Conservation (phyloP, 2,797 vertebrate genomes). For the Argentina silus region DNA sequence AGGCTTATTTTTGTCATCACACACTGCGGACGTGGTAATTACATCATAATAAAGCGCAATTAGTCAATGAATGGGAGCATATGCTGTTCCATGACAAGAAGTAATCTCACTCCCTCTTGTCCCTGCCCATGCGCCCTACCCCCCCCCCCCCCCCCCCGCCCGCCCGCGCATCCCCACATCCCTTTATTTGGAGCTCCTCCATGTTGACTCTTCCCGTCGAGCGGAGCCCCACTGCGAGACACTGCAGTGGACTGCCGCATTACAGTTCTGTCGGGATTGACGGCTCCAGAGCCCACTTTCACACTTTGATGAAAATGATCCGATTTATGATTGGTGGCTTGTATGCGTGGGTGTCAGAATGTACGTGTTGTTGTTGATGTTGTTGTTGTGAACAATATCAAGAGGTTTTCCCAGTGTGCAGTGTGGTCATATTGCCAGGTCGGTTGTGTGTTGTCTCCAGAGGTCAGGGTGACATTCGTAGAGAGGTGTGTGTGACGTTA, state of each 20-base stretch:
- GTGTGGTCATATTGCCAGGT: slow-evolving; percentile 36
- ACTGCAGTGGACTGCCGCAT: too few relatives aligned
- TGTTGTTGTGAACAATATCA: not conserved
- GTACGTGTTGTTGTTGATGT: slow-evolving; percentile 1
- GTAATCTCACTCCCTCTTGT: slow-evolving; percentile 55
- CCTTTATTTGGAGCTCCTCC: not conserved
- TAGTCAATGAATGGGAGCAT: slow-evolving; percentile 80
- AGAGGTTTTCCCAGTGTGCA: slow-evolving; percentile 27
- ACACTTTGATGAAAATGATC: not conserved
- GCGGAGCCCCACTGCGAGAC: too few relatives aligned
- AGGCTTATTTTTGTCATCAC: slow-evolving; percentile 68
- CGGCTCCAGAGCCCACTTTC: not conserved
- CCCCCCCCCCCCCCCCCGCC: slow-evolving; percentile 40
- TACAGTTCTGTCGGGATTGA: not conserved
- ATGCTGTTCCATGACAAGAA: slow-evolving; percentile 63
- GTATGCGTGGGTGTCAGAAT: too few relatives aligned
- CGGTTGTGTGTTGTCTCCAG: slow-evolving; percentile 32
- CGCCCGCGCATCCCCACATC: slow-evolving; percentile 26
- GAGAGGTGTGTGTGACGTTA: too few relatives aligned
- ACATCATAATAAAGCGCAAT: slow-evolving; percentile 86
- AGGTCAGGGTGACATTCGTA: not conserved
- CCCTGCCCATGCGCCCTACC: slow-evolving; percentile 32
- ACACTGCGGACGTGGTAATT: slow-evolving; percentile 78
- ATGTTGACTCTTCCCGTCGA: too few relatives aligned
- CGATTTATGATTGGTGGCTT: not conserved